These are phyloP conservation scores for Drosophila hamatofila DNA, from an alignment of 2,888 invertebrate genomes.

Conservation along the genomic window DNA sequence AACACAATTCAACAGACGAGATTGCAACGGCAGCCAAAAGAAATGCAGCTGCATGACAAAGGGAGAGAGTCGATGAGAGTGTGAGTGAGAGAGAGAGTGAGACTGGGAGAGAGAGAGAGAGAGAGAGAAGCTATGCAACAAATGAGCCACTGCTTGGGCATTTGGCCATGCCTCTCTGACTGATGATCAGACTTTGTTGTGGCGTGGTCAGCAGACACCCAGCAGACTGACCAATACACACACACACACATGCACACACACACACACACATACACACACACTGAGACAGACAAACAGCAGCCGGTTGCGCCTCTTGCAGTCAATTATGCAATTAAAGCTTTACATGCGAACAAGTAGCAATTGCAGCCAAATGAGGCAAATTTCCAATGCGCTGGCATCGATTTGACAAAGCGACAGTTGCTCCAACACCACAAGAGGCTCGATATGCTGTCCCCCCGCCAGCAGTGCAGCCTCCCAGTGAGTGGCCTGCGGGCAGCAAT, in stretches of 20 bases:
- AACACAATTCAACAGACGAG: constrained; percentile 74
- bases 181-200: constrained; percentile 68
- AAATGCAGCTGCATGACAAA: constrained; percentile 9
- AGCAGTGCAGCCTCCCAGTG: constrained; percentile 13
- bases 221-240: constrained; percentile 27
- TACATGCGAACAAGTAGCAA: constrained; percentile 67
- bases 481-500: constrained; percentile 11
- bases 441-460: background rate
- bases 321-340: constrained; percentile 79
- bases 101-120: background rate
- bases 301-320: constrained; percentile 65
- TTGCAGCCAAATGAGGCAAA: constrained; percentile 71
- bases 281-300: constrained; percentile 7
- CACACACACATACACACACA: background rate
- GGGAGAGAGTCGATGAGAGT: background rate
- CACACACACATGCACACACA: constrained; percentile 1
- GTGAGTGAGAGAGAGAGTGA: background rate
- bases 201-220: constrained; percentile 58
- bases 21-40: constrained; percentile 46
- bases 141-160: constrained; percentile 40
- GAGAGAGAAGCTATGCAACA: constrained; percentile 34
- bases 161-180: constrained; percentile 17
- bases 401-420: constrained; percentile 64
- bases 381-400: constrained; percentile 61
- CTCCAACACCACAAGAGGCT: constrained; percentile 5